A percentile compares a stretch with the other conserved stretches of the same genome.
phyloP scores from a whole-genome alignment of 2,888 invertebrate genomes.

The Polydrusus tereticollis region DNA sequence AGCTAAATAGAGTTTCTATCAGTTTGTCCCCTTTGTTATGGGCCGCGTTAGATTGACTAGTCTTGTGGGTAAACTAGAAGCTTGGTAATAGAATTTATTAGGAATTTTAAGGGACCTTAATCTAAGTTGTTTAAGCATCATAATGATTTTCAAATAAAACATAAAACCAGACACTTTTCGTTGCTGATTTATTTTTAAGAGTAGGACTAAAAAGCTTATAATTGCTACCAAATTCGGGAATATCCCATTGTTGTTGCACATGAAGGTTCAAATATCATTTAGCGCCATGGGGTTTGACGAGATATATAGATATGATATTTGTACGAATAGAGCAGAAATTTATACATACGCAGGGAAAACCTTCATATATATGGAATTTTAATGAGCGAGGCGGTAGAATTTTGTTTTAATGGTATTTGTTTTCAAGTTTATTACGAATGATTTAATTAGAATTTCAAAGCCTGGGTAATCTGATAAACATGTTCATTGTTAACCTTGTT shows the following conservation, averaged over 20 bases:
- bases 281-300: slow-evolving; percentile 32
- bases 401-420: slow-evolving; percentile 30
- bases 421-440: neutral
- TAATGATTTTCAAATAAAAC: no score
- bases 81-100: no score
- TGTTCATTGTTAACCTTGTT: neutral
- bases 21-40: neutral
- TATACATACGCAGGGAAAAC: slow-evolving; percentile 24
- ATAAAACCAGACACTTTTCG: no score
- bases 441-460: neutral
- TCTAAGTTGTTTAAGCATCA: no score
- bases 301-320: slow-evolving; percentile 36
- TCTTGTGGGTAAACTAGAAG: no score
- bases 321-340: slow-evolving; percentile 7
- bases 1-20: slow-evolving; percentile 11
- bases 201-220: neutral
- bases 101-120: no score
- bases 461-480: neutral
- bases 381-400: slow-evolving; percentile 11
- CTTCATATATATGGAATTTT: slow-evolving; percentile 28
- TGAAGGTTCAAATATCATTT: slow-evolving; percentile 29
- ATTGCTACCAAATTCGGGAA: slow-evolving; percentile 18
- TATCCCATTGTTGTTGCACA: slow-evolving; percentile 23
- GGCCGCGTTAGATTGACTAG: no score
- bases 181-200: no score